Base-by-base conservation (phyloP, 2,888 invertebrate genomes). In the Saturnia japonica region DNA sequence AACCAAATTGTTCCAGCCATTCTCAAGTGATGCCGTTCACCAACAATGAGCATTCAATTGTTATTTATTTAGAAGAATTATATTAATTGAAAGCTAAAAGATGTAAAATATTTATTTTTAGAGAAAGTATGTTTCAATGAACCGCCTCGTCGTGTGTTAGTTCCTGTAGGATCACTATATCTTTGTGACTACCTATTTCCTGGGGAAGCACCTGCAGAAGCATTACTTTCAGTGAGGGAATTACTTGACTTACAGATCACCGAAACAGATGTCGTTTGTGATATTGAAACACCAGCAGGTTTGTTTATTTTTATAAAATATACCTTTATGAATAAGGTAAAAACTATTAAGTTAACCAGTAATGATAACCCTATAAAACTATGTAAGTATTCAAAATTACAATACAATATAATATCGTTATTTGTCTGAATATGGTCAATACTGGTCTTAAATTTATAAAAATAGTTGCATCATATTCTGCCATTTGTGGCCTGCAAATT, bases 161-260 rank as follows among this genome's bases (percentile, higher is more conserved):
- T 97, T 25, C 95, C 95, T n/a, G 92, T 97, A 7, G 92, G 91
- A 0, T 80, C 90, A 0, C 93, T 98, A 64, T 96, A 96, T 74
- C 95, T 98, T 51, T 98, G 97, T 69, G 98, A 99, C 88, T 99
- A 99, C 86, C 91, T 98, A 70, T 99, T 98, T 85, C 98, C 98
- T 40, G 98, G 98, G 0, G 98, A 99, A 91, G 96, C 97, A 0
- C 95, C 96, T 0, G 96, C 96, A 14, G 98, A 98, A 80, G 97
- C 97, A 0, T 94, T 97, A 62, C 95, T 96, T 57, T 97, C 98
- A 1, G 95, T 98, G 9, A 95, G 96, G 78, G 98, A 98, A 85
- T 94, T 98, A 70, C 93, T 98, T 19, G 98, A 97, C 85, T 89
- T 98, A 66, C 94, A 96, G 77, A 95, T 98, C 69, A 94, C 95